phyloP scores from a whole-genome alignment of 2,888 invertebrate genomes.

The Drosophila kuntzei region DNA sequence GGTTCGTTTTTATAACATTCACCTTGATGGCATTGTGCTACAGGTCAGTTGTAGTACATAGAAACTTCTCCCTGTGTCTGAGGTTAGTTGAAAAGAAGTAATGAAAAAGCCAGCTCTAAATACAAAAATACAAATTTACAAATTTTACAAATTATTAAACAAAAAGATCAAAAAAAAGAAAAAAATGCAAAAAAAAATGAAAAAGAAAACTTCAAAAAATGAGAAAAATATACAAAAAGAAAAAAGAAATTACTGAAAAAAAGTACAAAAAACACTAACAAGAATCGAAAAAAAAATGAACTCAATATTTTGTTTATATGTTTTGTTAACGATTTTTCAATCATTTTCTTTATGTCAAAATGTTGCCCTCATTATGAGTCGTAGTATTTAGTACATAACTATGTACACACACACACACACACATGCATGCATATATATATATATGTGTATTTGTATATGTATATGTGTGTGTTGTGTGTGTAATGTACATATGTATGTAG shows the following conservation, averaged over 20 bases:
- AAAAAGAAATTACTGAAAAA: slow-evolving; percentile 43
- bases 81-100: slow-evolving; percentile 97
- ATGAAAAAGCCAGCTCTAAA: slow-evolving; percentile 84
- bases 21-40: slow-evolving; percentile 99
- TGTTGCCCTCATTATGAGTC: slow-evolving; percentile 55
- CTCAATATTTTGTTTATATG: slow-evolving; percentile 57
- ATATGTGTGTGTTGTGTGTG: neutral
- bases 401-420: slow-evolving; percentile 16
- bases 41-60: slow-evolving; percentile 99
- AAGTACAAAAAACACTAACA: slow-evolving; percentile 61
- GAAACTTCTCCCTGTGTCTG: slow-evolving; percentile 99
- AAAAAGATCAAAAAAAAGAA: slow-evolving; percentile 42
- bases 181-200: slow-evolving; percentile 33
- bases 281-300: slow-evolving; percentile 59
- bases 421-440: neutral
- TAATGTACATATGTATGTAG: slow-evolving; percentile 15
- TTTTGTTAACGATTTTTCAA: slow-evolving; percentile 53
- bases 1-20: slow-evolving; percentile 99
- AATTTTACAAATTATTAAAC: slow-evolving; percentile 40
- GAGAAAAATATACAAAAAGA: slow-evolving; percentile 16
- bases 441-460: neutral
- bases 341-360: slow-evolving; percentile 46
- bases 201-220: slow-evolving; percentile 51
- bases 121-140: slow-evolving; percentile 59
- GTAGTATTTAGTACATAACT: slow-evolving; percentile 55